phyloP scores from a whole-genome alignment of 2,797 vertebrate species.

The Mus spretus region DNA sequence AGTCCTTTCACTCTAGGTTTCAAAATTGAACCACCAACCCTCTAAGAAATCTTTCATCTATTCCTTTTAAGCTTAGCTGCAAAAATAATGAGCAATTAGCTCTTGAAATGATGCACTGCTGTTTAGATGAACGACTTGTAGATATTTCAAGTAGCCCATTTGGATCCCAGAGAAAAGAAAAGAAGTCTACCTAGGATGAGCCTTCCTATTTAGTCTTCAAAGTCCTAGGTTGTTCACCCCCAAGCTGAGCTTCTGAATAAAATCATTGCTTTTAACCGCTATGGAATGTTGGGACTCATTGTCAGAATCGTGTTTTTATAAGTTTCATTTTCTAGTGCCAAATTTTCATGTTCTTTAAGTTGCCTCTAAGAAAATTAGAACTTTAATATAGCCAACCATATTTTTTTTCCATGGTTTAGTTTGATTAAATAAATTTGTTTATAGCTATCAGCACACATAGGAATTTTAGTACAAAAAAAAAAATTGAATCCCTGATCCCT shows the following conservation, averaged over 20 bases:
- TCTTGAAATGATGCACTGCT: conserved; percentile 79
- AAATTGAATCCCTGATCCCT: not conserved
- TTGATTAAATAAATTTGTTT: conserved; percentile 63
- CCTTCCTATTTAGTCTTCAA: conserved; percentile 82
- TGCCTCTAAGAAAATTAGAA: conserved; percentile 70
- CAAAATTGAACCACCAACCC: conserved; percentile 75
- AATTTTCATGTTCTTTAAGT: conserved; percentile 74
- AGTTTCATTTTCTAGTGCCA: conserved; percentile 72
- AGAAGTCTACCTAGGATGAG: conserved; percentile 72
- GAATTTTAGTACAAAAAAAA: conserved; percentile 8
- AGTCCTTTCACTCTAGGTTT: conserved; percentile 80
- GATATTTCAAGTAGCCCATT: conserved; percentile 82
- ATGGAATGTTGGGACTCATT: conserved; percentile 66
- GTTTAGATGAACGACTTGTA: conserved; percentile 80
- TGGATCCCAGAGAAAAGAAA: conserved; percentile 79
- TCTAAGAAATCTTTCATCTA: conserved; percentile 77
- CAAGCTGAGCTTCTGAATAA: conserved; percentile 81
- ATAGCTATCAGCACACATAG: not conserved
- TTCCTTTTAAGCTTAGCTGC: conserved; percentile 71
- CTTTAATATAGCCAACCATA: conserved; percentile 29
- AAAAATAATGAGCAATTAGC: conserved; percentile 85
- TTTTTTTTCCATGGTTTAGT: conserved; percentile 17
- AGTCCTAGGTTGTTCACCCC: conserved; percentile 75
- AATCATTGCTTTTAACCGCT: conserved; percentile 79
- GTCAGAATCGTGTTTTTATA: conserved; percentile 76